Evolutionary conservation across 1,140 invertebrate genomes (phyloP).

Genomic region (Drosophila azteca): DNA sequence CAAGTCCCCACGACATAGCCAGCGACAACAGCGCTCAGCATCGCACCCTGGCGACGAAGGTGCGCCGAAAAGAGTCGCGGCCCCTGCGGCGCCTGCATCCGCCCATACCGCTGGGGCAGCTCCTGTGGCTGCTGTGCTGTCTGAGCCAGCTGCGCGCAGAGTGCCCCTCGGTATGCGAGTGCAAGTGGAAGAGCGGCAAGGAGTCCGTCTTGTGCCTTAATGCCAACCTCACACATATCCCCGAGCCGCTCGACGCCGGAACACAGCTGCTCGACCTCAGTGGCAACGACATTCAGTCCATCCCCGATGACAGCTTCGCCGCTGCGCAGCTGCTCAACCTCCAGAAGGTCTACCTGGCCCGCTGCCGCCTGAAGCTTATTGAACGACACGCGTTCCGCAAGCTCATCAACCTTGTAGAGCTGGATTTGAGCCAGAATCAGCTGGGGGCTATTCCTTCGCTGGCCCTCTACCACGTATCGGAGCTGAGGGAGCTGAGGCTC

Average conservation of each 20-base stretch:
- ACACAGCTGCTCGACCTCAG: conserved; percentile 91
- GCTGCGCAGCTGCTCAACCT: conserved; percentile 89
- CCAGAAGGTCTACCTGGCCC: conserved; percentile 90
- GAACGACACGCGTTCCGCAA: conserved; percentile 88
- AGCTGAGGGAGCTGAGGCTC: conserved; percentile 90
- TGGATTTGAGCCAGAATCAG: conserved; percentile 90
- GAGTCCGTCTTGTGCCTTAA: conserved; percentile 91
- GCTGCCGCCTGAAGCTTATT: conserved; percentile 87
- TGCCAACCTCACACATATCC: conserved; percentile 89
- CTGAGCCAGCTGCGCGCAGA: conserved; percentile 83
- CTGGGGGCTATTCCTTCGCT: conserved; percentile 88
- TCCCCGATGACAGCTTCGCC: conserved; percentile 89
- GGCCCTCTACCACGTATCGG: conserved; percentile 88
- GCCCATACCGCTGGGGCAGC: conserved; percentile 61
- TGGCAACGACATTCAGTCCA: conserved; percentile 87
- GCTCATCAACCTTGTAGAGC: conserved; percentile 90
- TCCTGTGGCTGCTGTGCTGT: conserved; percentile 75
- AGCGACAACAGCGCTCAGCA: conserved; percentile 67
- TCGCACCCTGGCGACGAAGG: conserved; percentile 69
- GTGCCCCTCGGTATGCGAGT: conserved; percentile 90
- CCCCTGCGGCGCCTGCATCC: conserved; percentile 63
- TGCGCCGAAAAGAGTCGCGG: conserved; percentile 68
- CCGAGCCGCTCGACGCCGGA: conserved; percentile 88
- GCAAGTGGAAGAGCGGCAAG: conserved; percentile 94
- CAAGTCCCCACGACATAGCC: conserved; percentile 61